Conservation (phyloP, 2,113 vertebrate genomes). For the Mystacornis crossleyi region DNA sequence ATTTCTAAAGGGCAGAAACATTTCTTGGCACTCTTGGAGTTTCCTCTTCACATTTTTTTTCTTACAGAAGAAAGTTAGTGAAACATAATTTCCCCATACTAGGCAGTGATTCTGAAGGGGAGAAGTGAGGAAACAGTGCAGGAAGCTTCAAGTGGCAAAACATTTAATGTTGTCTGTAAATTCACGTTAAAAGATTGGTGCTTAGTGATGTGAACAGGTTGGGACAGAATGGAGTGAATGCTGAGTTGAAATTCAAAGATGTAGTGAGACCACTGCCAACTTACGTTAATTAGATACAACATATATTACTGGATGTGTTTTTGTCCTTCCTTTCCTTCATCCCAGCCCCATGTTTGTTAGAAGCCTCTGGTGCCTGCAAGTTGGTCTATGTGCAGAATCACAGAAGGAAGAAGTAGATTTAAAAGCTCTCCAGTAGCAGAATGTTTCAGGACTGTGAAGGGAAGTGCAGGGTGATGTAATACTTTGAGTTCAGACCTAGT, state of each 20-base stretch:
- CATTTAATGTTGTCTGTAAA: neutral
- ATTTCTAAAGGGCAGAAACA: neutral
- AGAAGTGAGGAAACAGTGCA: neutral
- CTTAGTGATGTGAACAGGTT: neutral
- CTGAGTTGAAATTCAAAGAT: neutral
- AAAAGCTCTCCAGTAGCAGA: neutral
- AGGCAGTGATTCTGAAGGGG: neutral
- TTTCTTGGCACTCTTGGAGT: neutral
- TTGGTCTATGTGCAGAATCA: neutral
- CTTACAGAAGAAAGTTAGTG: neutral
- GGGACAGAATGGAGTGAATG: neutral
- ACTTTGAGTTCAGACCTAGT: neutral
- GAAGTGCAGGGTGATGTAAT: neutral
- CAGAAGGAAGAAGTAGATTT: neutral
- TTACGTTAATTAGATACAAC: neutral
- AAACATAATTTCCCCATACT: neutral
- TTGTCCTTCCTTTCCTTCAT: neutral
- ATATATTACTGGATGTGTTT: neutral
- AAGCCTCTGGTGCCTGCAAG: neutral
- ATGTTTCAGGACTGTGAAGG: neutral
- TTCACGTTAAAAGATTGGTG: neutral
- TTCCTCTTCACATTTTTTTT: neutral
- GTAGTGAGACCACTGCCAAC: neutral
- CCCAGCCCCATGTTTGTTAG: neutral
- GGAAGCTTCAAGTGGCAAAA: neutral